A percentile compares a stretch with the other conserved stretches of the same genome.
These are phyloP conservation scores for Bombus difficillimus DNA, from an alignment of 1,140 invertebrate species.

Conservation along the genomic window DNA sequence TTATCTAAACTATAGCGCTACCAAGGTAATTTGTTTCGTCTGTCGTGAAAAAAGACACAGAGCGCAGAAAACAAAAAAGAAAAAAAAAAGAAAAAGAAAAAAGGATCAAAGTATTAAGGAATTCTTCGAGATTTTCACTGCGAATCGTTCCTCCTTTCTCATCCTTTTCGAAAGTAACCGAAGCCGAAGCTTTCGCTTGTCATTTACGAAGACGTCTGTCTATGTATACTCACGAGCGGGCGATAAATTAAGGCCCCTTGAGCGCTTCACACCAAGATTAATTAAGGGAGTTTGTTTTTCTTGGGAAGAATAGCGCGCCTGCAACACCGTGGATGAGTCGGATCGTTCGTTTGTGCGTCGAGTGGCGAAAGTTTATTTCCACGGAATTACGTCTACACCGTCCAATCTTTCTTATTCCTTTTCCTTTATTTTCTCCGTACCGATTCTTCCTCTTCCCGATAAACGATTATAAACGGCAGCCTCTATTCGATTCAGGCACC, in stretches of 20 bases:
- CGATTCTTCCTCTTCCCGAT: neutral
- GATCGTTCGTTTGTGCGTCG: neutral
- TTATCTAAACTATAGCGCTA: too few species aligned
- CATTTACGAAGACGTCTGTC: constrained; percentile 1
- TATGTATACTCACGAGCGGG: neutral
- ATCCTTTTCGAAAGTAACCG: neutral
- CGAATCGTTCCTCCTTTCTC: neutral
- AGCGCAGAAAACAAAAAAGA: fast-evolving
- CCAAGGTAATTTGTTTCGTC: neutral
- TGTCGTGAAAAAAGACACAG: neutral
- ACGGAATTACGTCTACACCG: neutral
- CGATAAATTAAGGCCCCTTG: constrained; percentile 33
- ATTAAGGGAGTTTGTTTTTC: constrained; percentile 51
- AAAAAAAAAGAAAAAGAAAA: fast-evolving
- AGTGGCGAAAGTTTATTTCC: constrained; percentile 22
- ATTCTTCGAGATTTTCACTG: too few species aligned
- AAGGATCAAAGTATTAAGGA: neutral
- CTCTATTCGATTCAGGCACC: constrained; percentile 25
- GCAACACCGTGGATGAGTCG: neutral
- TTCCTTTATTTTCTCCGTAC: neutral
- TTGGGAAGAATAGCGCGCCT: constrained; percentile 1
- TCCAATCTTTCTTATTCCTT: neutral
- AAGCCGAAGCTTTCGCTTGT: neutral
- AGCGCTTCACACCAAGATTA: constrained; percentile 34
- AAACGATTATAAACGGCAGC: constrained; percentile 40